These are phyloP conservation scores for Falco rusticolus DNA, from an alignment of 2,797 vertebrate genomes.

Conservation along the genomic window DNA sequence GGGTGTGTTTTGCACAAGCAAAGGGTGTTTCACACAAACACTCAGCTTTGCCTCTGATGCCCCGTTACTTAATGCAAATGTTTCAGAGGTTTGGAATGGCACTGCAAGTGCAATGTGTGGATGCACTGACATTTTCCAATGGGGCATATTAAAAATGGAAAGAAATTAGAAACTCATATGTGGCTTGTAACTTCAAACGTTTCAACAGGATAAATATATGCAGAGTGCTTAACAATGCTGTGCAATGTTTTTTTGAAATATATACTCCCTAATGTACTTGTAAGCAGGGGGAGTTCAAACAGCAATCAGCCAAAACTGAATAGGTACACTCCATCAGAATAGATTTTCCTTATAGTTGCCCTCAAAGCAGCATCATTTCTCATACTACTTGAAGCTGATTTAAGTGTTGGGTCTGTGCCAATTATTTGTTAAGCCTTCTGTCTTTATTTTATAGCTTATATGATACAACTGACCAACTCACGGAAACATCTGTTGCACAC, in stretches of 20 bases:
- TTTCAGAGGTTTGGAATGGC: background rate
- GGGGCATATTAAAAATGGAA: background rate
- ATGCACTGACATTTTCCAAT: conserved; percentile 22
- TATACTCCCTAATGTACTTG: conserved; percentile 44
- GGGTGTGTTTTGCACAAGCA: background rate
- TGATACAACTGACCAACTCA: conserved; percentile 69
- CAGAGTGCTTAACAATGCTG: conserved; percentile 3
- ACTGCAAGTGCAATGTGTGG: background rate
- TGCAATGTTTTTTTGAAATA: conserved; percentile 38
- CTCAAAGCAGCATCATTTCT: conserved; percentile 69
- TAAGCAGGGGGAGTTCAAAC: conserved; percentile 69
- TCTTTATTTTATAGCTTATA: conserved; percentile 70
- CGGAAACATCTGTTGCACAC: conserved; percentile 67
- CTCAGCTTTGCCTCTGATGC: background rate
- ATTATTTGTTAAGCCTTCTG: conserved; percentile 65
- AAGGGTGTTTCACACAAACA: background rate
- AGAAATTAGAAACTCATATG: conserved; percentile 51
- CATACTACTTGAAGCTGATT: conserved; percentile 63
- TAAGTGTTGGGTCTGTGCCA: conserved; percentile 70
- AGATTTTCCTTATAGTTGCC: conserved; percentile 64
- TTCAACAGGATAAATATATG: conserved; percentile 12
- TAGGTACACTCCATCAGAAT: conserved; percentile 56
- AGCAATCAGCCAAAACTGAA: conserved; percentile 72
- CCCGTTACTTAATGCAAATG: background rate
- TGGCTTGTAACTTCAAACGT: conserved; percentile 44